Conservation (phyloP, 2,113 vertebrate genomes). For the Oxyruncus cristatus region DNA sequence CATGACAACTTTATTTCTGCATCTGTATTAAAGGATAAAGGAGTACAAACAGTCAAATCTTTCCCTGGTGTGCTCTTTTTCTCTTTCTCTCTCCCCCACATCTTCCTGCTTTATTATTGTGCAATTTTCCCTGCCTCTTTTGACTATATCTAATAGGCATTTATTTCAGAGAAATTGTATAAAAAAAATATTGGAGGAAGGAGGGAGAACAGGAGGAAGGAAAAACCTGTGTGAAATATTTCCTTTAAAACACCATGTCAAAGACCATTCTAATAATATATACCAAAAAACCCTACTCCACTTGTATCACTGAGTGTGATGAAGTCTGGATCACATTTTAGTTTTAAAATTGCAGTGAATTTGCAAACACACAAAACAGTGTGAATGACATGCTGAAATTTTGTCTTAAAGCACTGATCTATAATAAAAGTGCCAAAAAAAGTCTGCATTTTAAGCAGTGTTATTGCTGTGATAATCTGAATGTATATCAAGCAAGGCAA, state of each 20-base stretch:
- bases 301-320: background rate
- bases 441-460: background rate
- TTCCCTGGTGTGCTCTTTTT: background rate
- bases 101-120: background rate
- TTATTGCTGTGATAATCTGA: background rate
- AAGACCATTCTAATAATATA: conserved; percentile 23
- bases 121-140: background rate
- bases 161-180: background rate
- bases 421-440: background rate
- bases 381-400: background rate
- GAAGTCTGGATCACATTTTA: conserved; percentile 34
- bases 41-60: background rate
- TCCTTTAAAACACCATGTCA: background rate
- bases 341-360: conserved; percentile 49
- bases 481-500: background rate
- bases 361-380: background rate
- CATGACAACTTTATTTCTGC: conserved; percentile 43
- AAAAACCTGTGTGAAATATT: background rate
- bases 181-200: background rate
- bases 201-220: background rate
- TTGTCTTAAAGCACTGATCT: background rate
- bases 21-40: conserved; percentile 39
- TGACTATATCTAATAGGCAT: background rate
- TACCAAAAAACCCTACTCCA: background rate
- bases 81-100: background rate